Evolutionary conservation across 2,113 vertebrate genomes (phyloP), one percentile per base, ranked within the genome.

Genomic region (Trogon surrucura): DNA sequence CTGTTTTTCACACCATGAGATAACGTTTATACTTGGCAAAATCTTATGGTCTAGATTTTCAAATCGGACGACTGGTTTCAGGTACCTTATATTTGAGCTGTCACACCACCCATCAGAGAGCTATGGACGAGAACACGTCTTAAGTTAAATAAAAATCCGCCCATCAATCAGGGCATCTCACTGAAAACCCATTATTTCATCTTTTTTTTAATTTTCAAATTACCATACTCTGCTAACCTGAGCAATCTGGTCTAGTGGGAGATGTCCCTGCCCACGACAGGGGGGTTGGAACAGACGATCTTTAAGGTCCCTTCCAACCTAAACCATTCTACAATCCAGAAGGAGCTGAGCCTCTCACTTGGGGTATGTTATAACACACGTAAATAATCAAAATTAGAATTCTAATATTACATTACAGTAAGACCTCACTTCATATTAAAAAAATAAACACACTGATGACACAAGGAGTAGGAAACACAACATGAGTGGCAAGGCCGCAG

Each of bases 1-100:
- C 80, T 96, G 83, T 61, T 95, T 93, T 92, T 95, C 73, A 92
- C 80, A 84, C 67, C 65, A 89, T 38, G 72, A 92, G 57, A 71
- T 77, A 92, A 79, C 75, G 77, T 95, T 95, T 91, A 89, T 73
- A 87, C 61, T 72, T 91, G 69, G 80, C 78, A 89, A 84, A 95
- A 79, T 50, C n/a, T 70, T 79, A 73, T 72, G 80, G 53, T 73
- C 80, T 85, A 69, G 32, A 94, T 88, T 96, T 88, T 86, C 65
- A 25, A 78, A 21, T 1, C 64, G 45, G 45, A 88, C 80, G 66
- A 57, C 77, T 54, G 50, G 45, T 44, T 86, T 78, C 72, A 88
- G 44, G 38, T 36, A 83, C 48, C 85, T 85, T 47, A 47, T 16
- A 16, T 20, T 22, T 41, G 47, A 90, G 79, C 56, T 74, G 36